phyloP scores from a whole-genome alignment of 1,140 invertebrate genomes.

The Nylanderia fulva region DNA sequence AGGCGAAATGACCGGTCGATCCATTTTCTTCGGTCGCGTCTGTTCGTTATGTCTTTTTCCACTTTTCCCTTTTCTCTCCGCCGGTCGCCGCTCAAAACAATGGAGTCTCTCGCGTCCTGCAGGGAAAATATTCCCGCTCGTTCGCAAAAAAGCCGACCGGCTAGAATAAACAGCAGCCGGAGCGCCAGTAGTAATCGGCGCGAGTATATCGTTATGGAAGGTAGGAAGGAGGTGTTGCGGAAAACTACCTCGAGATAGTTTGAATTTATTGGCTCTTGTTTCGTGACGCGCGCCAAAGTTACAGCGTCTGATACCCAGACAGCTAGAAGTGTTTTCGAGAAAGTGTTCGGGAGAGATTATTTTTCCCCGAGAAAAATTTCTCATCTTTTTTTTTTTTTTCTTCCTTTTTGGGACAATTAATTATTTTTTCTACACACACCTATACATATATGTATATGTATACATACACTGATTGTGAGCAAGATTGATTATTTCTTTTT shows the following conservation, averaged over 20 bases:
- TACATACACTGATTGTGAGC: too few relatives aligned
- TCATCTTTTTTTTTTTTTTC: too few relatives aligned
- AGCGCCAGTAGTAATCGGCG: not conserved
- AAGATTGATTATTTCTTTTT: conserved; percentile 31
- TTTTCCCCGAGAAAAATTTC: not conserved
- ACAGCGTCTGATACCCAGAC: not conserved
- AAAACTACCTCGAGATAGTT: conserved; percentile 7
- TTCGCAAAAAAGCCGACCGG: conserved; percentile 39
- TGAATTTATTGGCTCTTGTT: conserved; percentile 30
- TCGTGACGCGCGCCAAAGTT: not conserved
- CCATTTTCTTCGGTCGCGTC: conserved; percentile 60
- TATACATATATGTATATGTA: too few relatives aligned
- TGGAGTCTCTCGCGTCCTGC: conserved; percentile 30
- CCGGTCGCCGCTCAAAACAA: conserved; percentile 32
- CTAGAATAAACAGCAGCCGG: conserved; percentile 10
- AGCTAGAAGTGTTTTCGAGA: not conserved
- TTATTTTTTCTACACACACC: not conserved
- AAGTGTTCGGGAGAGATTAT: not conserved
- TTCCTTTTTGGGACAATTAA: not conserved
- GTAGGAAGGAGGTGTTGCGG: not conserved
- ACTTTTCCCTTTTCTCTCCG: conserved; percentile 51
- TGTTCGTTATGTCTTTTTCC: conserved; percentile 61
- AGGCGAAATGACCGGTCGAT: conserved; percentile 53
- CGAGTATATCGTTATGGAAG: conserved; percentile 25
- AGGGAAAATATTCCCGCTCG: conserved; percentile 43